A percentile compares a stretch with the other conserved stretches of the same genome.
These are phyloP conservation scores for Indicator indicator DNA, from an alignment of 2,113 vertebrate species.

Conservation along the genomic window DNA sequence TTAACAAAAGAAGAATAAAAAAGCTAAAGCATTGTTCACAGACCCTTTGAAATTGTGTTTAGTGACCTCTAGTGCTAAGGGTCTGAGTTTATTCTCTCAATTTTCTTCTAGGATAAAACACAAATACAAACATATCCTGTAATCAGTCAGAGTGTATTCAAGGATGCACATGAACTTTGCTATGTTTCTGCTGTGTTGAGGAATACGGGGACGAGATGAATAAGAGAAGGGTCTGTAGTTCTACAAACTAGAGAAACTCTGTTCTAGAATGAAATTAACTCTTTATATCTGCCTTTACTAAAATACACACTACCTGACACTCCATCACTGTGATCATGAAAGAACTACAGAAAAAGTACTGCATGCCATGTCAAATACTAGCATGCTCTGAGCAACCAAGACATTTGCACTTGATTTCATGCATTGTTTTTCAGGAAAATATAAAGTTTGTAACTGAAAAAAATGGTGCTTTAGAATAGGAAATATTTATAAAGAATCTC, in stretches of 20 bases:
- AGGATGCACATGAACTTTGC: neutral
- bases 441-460: neutral
- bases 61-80: slow-evolving; percentile 33
- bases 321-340: neutral
- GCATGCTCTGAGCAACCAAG: neutral
- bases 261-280: neutral
- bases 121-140: neutral
- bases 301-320: neutral
- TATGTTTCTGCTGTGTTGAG: neutral
- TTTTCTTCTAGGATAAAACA: neutral
- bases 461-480: neutral
- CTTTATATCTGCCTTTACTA: neutral
- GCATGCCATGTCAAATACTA: neutral
- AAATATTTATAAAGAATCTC: neutral
- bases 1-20: neutral
- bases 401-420: neutral
- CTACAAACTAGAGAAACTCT: neutral
- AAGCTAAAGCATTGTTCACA: neutral
- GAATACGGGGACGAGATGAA: neutral
- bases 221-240: neutral
- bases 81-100: neutral
- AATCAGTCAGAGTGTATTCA: neutral
- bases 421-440: neutral
- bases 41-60: neutral
- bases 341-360: neutral